Percentiles rank a stretch among this genome's conserved stretches.
phyloP scores from a whole-genome alignment of 1,140 invertebrate genomes.

The Leptonema lineaticorne region DNA sequence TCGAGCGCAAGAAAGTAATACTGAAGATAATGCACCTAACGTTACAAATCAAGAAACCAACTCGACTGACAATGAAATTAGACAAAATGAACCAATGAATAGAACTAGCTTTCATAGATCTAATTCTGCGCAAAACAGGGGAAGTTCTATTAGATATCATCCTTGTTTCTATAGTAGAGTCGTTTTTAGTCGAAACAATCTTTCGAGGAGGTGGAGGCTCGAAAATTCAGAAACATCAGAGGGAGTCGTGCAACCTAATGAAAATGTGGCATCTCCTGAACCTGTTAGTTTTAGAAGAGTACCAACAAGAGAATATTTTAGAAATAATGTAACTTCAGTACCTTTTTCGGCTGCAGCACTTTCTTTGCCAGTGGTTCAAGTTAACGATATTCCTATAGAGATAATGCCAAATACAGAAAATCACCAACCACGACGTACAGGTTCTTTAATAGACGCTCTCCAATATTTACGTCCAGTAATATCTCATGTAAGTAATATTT shows the following conservation, averaged over 20 bases:
- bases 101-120: background rate
- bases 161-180: constrained; percentile 25
- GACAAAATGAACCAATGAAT: background rate
- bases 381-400: constrained; percentile 60
- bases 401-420: constrained; percentile 47
- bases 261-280: background rate
- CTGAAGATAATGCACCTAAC: constrained; percentile 27
- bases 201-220: constrained; percentile 13
- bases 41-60: constrained; percentile 31
- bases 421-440: constrained; percentile 44
- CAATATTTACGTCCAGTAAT: no score
- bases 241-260: background rate
- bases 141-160: constrained; percentile 11
- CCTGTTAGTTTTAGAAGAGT: background rate
- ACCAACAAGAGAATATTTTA: background rate
- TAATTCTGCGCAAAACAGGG: background rate
- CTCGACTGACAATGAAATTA: background rate
- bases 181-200: constrained; percentile 26
- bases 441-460: constrained; percentile 44
- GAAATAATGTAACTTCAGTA: background rate
- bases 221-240: background rate
- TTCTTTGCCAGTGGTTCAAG: constrained; percentile 59
- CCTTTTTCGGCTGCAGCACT: constrained; percentile 36
- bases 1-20: background rate
- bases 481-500: no score